These are phyloP conservation scores for Orcinus orca DNA, from an alignment of 2,113 vertebrate genomes.

Conservation along the genomic window DNA sequence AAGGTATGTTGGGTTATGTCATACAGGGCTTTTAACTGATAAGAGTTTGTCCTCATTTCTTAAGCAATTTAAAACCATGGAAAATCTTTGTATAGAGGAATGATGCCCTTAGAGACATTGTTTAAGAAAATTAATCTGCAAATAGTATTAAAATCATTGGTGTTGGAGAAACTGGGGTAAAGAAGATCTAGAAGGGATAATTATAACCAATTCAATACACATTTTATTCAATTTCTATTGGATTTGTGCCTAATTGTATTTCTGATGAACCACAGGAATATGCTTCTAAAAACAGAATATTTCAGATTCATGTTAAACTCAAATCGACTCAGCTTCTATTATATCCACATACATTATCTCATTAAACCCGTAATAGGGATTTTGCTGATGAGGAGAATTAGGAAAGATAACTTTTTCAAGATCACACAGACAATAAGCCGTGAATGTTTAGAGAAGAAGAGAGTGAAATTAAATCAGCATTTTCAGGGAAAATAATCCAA, in stretches of 20 bases:
- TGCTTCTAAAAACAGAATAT: background rate
- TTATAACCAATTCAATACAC: background rate
- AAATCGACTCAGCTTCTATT: background rate
- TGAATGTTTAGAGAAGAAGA: background rate
- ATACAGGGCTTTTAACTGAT: background rate
- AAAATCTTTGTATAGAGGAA: background rate
- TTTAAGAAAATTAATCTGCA: background rate
- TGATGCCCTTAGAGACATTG: background rate
- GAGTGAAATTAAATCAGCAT: background rate
- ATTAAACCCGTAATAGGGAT: background rate
- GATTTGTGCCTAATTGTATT: conserved; percentile 22
- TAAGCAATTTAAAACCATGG: background rate
- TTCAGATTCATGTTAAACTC: background rate
- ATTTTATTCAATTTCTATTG: conserved; percentile 24
- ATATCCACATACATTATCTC: background rate
- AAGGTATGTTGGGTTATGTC: background rate
- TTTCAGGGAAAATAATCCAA: background rate
- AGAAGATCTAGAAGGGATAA: background rate
- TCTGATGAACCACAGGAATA: background rate
- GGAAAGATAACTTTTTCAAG: background rate
- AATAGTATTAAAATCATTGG: background rate
- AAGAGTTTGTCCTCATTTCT: background rate
- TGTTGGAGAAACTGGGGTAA: background rate
- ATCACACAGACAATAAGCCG: background rate
- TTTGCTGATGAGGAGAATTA: conserved; percentile 5